These are phyloP conservation scores for Orchestia grillus DNA, from an alignment of 1,140 invertebrate species.

Conservation along the genomic window DNA sequence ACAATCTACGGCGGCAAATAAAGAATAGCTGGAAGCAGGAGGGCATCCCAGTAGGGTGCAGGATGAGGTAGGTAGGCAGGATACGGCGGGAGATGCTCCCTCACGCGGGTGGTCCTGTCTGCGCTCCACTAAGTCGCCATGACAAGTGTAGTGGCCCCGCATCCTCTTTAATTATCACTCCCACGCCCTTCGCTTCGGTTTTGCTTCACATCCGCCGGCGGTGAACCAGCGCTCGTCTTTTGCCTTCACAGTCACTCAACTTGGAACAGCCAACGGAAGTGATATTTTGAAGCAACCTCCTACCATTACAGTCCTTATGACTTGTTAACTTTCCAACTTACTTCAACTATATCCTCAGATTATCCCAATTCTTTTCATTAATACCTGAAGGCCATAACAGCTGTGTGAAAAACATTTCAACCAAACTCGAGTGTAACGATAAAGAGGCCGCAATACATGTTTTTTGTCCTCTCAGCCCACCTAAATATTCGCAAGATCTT, in stretches of 20 bases:
- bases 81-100: background rate
- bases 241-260: background rate
- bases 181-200: conserved; percentile 31
- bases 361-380: background rate
- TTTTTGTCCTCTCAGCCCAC: background rate
- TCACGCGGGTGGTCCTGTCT: conserved; percentile 22
- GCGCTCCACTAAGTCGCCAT: background rate
- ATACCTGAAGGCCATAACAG: background rate
- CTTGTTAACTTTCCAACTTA: background rate
- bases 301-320: background rate
- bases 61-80: too few relatives aligned
- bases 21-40: too few relatives aligned
- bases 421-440: background rate
- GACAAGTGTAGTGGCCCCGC: conserved; percentile 30
- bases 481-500: background rate
- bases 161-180: conserved; percentile 50
- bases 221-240: background rate
- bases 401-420: background rate
- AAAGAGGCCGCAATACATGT: background rate
- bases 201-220: conserved; percentile 6
- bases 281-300: background rate
- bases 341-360: background rate
- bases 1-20: too few relatives aligned
- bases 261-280: background rate
- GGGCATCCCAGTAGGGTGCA: too few relatives aligned